These are phyloP conservation scores for Erinaceus europaeus DNA, from an alignment of 2,113 vertebrate species.

Conservation along the genomic window DNA sequence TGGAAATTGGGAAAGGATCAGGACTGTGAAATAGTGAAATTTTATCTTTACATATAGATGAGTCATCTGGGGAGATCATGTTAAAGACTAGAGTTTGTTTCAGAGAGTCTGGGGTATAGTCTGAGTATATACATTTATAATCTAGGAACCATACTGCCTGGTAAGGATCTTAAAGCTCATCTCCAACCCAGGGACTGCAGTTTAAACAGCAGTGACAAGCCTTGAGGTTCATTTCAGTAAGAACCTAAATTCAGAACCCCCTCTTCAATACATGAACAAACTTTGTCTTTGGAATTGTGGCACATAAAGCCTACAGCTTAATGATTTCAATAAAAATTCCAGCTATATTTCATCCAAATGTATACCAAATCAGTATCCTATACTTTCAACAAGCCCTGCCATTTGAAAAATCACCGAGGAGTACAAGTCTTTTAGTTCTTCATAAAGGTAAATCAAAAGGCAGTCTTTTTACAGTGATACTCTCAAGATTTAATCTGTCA, in stretches of 20 bases:
- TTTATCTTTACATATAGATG: not conserved
- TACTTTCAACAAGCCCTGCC: not conserved
- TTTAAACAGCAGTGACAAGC: not conserved
- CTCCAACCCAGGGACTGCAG: not conserved
- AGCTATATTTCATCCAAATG: conserved; percentile 14
- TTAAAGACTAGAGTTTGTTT: conserved; percentile 22
- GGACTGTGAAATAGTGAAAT: not conserved
- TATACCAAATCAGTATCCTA: not conserved
- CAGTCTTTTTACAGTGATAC: not conserved
- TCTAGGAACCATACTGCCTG: not conserved
- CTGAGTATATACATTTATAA: conserved; percentile 22
- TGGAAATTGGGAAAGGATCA: conserved; percentile 15
- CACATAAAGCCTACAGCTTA: not conserved
- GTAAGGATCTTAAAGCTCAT: not conserved
- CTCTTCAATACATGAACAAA: not conserved
- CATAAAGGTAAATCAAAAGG: not conserved
- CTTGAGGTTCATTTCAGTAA: not conserved
- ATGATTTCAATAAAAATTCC: conserved; percentile 26
- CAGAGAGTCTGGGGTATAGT: not conserved
- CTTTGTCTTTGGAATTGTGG: conserved; percentile 39
- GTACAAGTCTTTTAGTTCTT: not conserved
- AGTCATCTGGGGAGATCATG: not conserved
- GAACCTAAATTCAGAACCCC: not conserved
- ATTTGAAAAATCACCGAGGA: conserved; percentile 13
- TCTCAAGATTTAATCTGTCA: not conserved